Evolutionary conservation across 2,113 vertebrate species (phyloP).

Genomic region (Zootoca vivipara): DNA sequence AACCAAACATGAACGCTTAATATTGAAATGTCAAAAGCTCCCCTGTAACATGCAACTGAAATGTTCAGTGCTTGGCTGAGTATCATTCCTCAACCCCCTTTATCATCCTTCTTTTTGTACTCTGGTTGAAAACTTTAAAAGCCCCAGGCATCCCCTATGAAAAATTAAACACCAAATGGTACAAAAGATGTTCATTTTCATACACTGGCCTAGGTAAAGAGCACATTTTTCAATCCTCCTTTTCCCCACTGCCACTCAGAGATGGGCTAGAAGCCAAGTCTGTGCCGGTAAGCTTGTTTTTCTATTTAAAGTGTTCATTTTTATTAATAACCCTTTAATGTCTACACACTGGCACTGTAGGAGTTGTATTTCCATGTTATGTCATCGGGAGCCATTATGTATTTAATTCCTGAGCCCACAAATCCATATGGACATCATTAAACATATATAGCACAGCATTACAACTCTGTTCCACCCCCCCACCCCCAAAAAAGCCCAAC

Average conservation of each 20-base stretch:
- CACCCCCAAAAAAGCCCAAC: slow-evolving; percentile 50
- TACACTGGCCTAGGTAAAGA: slow-evolving; percentile 51
- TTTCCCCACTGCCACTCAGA: slow-evolving; percentile 66
- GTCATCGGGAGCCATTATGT: slow-evolving; percentile 68
- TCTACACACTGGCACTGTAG: slow-evolving; percentile 67
- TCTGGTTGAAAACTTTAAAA: slow-evolving; percentile 59
- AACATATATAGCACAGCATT: slow-evolving; percentile 63
- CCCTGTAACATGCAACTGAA: slow-evolving; percentile 59
- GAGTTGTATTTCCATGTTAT: slow-evolving; percentile 75
- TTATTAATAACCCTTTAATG: slow-evolving; percentile 76
- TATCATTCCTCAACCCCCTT: slow-evolving; percentile 54
- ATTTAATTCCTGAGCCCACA: slow-evolving; percentile 74
- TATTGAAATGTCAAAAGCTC: slow-evolving; percentile 56
- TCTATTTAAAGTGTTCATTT: slow-evolving; percentile 75
- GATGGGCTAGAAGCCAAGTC: slow-evolving; percentile 71
- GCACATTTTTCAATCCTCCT: slow-evolving; percentile 63
- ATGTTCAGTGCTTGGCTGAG: slow-evolving; percentile 62
- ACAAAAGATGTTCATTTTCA: slow-evolving; percentile 69
- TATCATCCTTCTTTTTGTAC: slow-evolving; percentile 37
- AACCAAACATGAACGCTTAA: slow-evolving; percentile 63
- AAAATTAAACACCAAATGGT: slow-evolving; percentile 48
- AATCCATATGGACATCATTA: slow-evolving; percentile 77
- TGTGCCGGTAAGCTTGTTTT: slow-evolving; percentile 72
- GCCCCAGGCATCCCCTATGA: slow-evolving; percentile 50
- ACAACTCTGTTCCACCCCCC: slow-evolving; percentile 66